Evolutionary conservation across 1,140 invertebrate genomes (phyloP).

Genomic region (Dendroctonus ponderosae): DNA sequence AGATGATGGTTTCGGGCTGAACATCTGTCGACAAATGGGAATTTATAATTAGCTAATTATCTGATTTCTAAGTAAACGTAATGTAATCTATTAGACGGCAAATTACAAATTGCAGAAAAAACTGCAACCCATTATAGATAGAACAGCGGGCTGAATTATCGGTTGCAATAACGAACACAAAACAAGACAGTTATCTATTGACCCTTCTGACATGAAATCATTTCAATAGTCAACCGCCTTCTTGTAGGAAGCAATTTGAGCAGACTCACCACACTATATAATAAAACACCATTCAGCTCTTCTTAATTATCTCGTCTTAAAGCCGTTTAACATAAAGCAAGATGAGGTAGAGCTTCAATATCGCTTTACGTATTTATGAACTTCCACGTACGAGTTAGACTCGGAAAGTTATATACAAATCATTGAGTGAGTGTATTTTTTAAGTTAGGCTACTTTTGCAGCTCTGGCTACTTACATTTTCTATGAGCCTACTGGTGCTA

Average conservation of each 20-base stretch:
- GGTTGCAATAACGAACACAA: background rate
- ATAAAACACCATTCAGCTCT: conserved; percentile 12
- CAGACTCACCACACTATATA: conserved; percentile 12
- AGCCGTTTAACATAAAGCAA: conserved; percentile 8
- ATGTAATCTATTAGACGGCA: background rate
- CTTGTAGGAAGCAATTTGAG: conserved; percentile 17
- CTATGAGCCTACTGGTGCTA: background rate
- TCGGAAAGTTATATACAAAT: background rate
- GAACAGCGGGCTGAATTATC: background rate
- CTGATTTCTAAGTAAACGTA: background rate
- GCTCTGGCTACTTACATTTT: background rate
- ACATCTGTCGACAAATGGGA: too few species aligned
- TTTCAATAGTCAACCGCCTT: conserved; percentile 19
- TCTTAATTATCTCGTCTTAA: conserved; percentile 27
- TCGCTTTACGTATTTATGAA: conserved; percentile 6
- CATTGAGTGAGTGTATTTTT: background rate
- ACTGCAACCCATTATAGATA: background rate
- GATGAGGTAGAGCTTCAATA: conserved; percentile 2
- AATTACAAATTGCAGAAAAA: background rate
- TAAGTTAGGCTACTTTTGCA: background rate
- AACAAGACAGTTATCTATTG: conserved; percentile 9
- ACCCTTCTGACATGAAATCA: conserved; percentile 9
- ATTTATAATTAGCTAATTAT: background rate
- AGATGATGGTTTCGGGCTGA: too few species aligned
- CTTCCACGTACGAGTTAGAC: background rate